A percentile compares a stretch with the other conserved stretches of the same genome.
Evolutionary conservation across 2,888 invertebrate genomes (phyloP).

Genomic region (Sipunculus nudus): DNA sequence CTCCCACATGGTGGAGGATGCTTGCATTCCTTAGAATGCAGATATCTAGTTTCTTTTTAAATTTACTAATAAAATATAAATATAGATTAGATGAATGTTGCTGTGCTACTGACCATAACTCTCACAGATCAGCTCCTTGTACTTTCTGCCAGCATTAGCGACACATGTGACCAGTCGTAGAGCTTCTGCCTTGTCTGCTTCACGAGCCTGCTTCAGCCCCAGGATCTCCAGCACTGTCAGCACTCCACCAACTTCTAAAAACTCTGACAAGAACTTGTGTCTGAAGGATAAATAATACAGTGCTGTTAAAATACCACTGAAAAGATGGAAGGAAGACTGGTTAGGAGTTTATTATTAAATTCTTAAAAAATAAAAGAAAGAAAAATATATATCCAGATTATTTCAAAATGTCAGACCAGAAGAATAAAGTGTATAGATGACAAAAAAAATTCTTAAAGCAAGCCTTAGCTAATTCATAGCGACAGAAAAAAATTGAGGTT

Average conservation of each 20-base stretch:
- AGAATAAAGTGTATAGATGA: too few species aligned
- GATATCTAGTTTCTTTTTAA: too few species aligned
- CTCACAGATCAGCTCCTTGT: conserved; percentile 67
- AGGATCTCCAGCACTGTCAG: conserved; percentile 65
- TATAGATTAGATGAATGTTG: too few species aligned
- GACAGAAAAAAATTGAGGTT: too few species aligned
- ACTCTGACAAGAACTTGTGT: conserved; percentile 66
- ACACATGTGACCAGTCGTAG: conserved; percentile 57
- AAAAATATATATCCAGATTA: too few species aligned
- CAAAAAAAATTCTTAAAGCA: too few species aligned
- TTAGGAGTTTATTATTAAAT: not conserved
- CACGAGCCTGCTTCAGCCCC: conserved; percentile 63
- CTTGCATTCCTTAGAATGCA: too few species aligned
- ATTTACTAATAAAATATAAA: too few species aligned
- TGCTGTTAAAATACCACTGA: not conserved
- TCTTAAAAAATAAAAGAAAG: too few species aligned
- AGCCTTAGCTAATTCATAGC: too few species aligned
- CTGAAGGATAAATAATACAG: conserved; percentile 44
- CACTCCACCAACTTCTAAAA: conserved; percentile 66
- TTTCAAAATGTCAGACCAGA: too few species aligned
- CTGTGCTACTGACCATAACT: conserved; percentile 66
- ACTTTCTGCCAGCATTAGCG: conserved; percentile 64
- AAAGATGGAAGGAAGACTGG: not conserved
- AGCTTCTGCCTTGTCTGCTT: conserved; percentile 62
- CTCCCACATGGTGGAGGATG: too few species aligned